Evolutionary conservation across 1,140 invertebrate genomes (phyloP).

Genomic region (Melipona quadrifasciata): DNA sequence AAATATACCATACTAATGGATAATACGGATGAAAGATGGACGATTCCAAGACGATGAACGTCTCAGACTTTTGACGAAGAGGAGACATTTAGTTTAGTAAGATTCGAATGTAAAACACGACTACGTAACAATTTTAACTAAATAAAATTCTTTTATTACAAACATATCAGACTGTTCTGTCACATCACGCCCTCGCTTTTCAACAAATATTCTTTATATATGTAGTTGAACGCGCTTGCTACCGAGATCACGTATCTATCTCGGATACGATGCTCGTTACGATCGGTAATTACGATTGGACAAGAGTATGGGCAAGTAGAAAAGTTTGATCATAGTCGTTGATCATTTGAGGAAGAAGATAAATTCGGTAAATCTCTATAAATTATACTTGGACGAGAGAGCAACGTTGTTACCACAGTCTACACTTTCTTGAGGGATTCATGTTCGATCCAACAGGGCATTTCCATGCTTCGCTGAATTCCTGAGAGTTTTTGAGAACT

Average conservation of each 20-base stretch:
- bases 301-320: neutral
- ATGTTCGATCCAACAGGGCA: conserved; percentile 89
- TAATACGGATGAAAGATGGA: neutral
- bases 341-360: neutral
- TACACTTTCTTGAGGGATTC: conserved; percentile 92
- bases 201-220: neutral
- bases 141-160: conserved; percentile 75
- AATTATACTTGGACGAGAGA: neutral
- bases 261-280: neutral
- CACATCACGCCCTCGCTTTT: neutral
- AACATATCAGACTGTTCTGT: conserved; percentile 47
- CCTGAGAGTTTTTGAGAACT: conserved; percentile 91
- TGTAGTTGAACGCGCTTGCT: neutral
- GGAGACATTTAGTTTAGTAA: neutral
- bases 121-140: conserved; percentile 61
- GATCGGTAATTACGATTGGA: neutral
- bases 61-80: neutral
- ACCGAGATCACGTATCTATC: no score
- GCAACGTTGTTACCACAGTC: conserved; percentile 82
- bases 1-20: neutral
- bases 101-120: neutral
- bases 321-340: neutral
- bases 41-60: neutral
- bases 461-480: conserved; percentile 91
- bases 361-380: neutral